Evolutionary conservation across 92 coral and sea anemone species (phyloP), one percentile per base, ranked within the genome.

Genomic region (Zoanthus sansibaricus): DNA sequence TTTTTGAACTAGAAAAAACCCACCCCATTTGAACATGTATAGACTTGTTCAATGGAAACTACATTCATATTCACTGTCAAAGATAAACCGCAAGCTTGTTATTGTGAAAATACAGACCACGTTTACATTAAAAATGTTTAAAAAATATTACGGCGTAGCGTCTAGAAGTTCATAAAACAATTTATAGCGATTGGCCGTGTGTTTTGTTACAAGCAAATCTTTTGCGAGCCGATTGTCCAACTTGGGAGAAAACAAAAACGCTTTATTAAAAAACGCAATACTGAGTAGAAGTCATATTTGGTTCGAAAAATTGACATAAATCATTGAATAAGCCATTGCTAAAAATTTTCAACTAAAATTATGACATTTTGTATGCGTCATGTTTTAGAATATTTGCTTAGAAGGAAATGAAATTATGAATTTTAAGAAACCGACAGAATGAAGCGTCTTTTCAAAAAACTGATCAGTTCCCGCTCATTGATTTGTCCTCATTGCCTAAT

Each of bases 291-390:
- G 9, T 25, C 73, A 61, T 10, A 79, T 17, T 9, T n/a, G 72
- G 37, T 20, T 79, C 12, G 54, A 4, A 59, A 64, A 64, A 80
- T 46, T 67, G 74, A 44, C 47, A 47, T 80, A 64, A 46, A 80
- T 66, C 47, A 64, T 61, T 62, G 33, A 44, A 21, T 14, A 61
- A 58, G 21, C 62, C 37, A 44, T 64, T 79, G 13, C 69, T 18
- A 16, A 64, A 1, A 76, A 76, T 21, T 8, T 7, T 14, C 48
- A 66, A 76, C 67, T 52, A 45, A 76, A 76, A n/a, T 18, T 21
- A 67, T 30, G n/a, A 51, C 14, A 76, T 74, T 52, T 12, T 76
- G 47, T 2, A 51, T 52, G 7, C 6, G 12, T 9, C 13, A 30
- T 76, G 9, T 67, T 80, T 47, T 44, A 46, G n/a, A 30, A 42